Base-by-base conservation (phyloP, 2,797 vertebrate genomes). In the Lophotriccus pileatus region DNA sequence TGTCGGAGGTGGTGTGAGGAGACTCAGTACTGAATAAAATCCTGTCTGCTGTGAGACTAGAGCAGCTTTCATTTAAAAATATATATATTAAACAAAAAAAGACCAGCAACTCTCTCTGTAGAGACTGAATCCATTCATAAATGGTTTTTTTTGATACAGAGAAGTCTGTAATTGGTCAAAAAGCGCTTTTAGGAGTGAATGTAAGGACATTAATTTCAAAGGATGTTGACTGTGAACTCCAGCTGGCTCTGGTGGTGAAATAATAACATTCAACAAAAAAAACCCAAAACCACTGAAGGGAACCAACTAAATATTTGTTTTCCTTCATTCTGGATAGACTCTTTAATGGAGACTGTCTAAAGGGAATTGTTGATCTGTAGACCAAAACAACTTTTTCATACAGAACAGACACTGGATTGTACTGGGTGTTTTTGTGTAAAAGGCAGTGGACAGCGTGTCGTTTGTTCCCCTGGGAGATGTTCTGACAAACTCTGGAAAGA, bases 341-440 rank as follows among this genome's bases (percentile, higher is more conserved):
- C 80, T 82, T 95, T 96, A 91, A 95, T 95, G 74, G 84, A 94
- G 94, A 90, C 64, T 43, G 39, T 93, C 76, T 96, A 46, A 94
- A 86, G 79, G 59, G 91, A 83, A 88, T 95, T 96, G 94, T 92
- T 97, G 64, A 95, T 97, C 88, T 89, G 94, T 84, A 95, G 95
- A 92, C 58, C 85, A 96, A 96, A 94, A 87, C 96, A 92, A 91
- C 89, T 94, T 96, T 88, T 78, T 96, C 85, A 88, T 83, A 70
- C 93, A 94, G 96, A 97, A 95, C 96, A 95, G 93, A 49, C 96
- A 77, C 94, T 94, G 97, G 94, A 94, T 96, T 97, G 95, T 97
- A 50, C 87, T 81, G 83, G 36, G 89, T 96, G 93, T 95, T 97
- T 94, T 91, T 93, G 89, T 95, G 32, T 75, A 34, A 88, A 96